Percentiles rank a stretch among this genome's conserved stretches.
Evolutionary conservation across 2,888 invertebrate species (phyloP).

Genomic region (Alcis repandata): DNA sequence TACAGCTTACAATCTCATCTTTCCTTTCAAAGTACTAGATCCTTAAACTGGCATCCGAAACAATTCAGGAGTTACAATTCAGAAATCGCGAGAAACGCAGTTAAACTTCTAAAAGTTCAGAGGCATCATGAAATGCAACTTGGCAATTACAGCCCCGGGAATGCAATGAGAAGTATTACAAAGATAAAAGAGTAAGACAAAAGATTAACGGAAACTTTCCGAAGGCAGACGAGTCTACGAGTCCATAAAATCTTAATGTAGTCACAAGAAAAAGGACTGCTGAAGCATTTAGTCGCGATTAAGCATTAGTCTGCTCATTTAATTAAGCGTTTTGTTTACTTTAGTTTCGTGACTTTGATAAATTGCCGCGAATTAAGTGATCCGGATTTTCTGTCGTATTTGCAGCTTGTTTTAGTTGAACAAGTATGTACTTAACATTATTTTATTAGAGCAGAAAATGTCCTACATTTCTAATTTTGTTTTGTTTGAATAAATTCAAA

Average conservation of each 20-base stretch:
- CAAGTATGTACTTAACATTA: not conserved
- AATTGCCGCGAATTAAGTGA: slow-evolving; percentile 62
- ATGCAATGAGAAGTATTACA: slow-evolving; percentile 29
- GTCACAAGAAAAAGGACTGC: slow-evolving; percentile 43
- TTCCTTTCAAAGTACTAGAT: too few relatives aligned
- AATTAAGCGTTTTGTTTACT: slow-evolving; percentile 72
- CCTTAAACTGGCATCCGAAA: not conserved
- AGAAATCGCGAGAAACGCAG: not conserved
- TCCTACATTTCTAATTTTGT: too few relatives aligned
- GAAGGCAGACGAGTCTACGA: slow-evolving; percentile 7
- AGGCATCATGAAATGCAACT: slow-evolving; percentile 25
- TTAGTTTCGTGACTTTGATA: slow-evolving; percentile 63
- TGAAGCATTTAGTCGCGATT: slow-evolving; percentile 59
- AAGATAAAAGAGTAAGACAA: slow-evolving; percentile 21
- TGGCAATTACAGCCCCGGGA: slow-evolving; percentile 26
- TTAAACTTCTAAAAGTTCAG: slow-evolving; percentile 17
- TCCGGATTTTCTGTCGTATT: slow-evolving; percentile 52
- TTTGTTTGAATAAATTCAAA: too few relatives aligned
- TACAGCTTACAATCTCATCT: too few relatives aligned
- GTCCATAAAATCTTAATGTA: slow-evolving; percentile 26
- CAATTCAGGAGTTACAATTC: not conserved
- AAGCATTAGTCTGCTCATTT: slow-evolving; percentile 67
- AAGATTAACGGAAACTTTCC: slow-evolving; percentile 19
- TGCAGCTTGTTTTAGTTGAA: slow-evolving; percentile 37
- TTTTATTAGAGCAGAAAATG: too few relatives aligned